Evolutionary conservation across 37 sponge, comb jelly and placozoan species (phyloP).

Genomic region (Sycon ciliatum): DNA sequence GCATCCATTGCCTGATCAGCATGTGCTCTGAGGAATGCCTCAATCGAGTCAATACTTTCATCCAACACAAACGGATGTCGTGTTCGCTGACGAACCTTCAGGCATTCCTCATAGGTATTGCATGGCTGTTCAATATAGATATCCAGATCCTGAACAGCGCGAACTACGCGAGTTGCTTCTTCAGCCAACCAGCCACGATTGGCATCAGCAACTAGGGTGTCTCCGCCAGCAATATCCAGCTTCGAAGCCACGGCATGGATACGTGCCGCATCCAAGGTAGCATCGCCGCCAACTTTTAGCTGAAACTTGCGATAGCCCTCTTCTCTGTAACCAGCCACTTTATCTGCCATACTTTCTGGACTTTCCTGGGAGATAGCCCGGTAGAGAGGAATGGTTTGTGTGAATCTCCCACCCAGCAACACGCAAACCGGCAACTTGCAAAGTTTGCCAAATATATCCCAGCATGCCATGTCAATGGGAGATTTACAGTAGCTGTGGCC

Average conservation of each 20-base stretch:
- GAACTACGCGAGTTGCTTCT: neutral
- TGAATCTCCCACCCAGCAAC: slow-evolving; percentile 14
- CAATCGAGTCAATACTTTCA: slow-evolving; percentile 14
- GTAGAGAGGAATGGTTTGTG: neutral
- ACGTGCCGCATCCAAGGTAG: neutral
- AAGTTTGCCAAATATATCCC: slow-evolving; percentile 17
- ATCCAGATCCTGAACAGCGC: slow-evolving; percentile 1
- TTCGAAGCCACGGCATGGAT: neutral
- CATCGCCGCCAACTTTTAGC: slow-evolving; percentile 13
- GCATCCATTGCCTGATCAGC: no score
- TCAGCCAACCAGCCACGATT: slow-evolving; percentile 20
- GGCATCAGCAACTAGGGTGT: slow-evolving; percentile 14
- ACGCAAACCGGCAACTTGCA: neutral
- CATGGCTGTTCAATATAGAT: slow-evolving; percentile 22
- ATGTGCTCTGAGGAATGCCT: neutral
- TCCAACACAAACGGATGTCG: slow-evolving; percentile 2
- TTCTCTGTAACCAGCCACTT: neutral
- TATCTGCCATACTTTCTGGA: neutral
- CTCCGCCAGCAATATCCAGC: neutral
- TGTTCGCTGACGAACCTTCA: neutral
- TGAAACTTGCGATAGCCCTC: slow-evolving; percentile 17
- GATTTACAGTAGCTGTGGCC: neutral
- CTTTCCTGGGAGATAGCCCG: slow-evolving; percentile 13
- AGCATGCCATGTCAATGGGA: slow-evolving; percentile 10
- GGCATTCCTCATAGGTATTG: slow-evolving; percentile 5